phyloP scores from a whole-genome alignment of 2,797 vertebrate genomes.

The Peromyscus melanophrys region DNA sequence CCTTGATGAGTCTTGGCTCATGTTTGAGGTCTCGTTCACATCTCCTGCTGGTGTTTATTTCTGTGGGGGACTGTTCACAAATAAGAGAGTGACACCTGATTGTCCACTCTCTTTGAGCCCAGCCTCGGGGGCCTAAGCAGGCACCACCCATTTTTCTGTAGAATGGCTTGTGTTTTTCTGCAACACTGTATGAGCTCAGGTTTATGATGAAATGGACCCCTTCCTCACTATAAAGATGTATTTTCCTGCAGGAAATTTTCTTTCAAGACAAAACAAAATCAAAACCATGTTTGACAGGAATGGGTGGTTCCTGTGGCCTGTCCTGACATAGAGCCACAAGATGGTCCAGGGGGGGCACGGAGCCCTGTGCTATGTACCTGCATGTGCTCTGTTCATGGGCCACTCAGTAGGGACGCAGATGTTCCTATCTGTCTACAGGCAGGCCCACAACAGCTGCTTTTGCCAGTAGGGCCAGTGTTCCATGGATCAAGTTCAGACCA shows the following conservation, averaged over 20 bases:
- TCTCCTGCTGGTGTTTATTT: neutral
- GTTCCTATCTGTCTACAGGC: fast-evolving
- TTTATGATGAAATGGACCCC: neutral
- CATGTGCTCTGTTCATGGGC: neutral
- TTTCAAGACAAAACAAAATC: neutral
- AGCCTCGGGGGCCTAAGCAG: neutral
- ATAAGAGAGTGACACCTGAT: neutral
- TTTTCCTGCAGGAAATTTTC: constrained; percentile 37
- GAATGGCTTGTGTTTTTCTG: neutral
- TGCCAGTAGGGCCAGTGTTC: neutral
- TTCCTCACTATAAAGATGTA: neutral
- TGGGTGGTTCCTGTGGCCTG: neutral
- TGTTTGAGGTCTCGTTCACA: fast-evolving
- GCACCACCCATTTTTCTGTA: neutral
- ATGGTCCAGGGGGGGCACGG: neutral
- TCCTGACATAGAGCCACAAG: neutral
- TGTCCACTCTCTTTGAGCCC: neutral
- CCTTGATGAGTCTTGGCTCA: neutral
- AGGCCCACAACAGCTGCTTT: neutral
- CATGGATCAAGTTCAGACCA: neutral
- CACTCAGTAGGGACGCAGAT: fast-evolving
- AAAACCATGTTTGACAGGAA: neutral
- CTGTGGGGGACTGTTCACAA: neutral
- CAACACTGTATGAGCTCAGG: neutral
- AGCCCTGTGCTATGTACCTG: fast-evolving